Percentiles rank a stretch among this genome's conserved stretches.
Evolutionary conservation across 1,140 invertebrate species (phyloP).

Genomic region (Eufriesea mexicana): DNA sequence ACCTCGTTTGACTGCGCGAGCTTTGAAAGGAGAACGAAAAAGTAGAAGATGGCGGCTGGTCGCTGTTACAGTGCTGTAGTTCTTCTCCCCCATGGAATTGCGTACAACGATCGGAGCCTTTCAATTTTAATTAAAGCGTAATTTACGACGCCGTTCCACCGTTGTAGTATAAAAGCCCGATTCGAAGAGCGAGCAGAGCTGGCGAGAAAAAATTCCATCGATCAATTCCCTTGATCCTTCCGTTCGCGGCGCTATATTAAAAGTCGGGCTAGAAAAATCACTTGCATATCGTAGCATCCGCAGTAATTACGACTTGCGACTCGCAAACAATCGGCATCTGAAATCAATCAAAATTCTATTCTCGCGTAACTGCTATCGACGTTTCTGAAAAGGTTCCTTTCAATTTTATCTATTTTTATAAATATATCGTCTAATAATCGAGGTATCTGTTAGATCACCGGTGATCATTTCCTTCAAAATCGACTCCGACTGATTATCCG

Average conservation of each 20-base stretch:
- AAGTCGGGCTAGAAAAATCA: neutral
- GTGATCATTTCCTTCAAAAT: no score
- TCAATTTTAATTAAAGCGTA: conserved; percentile 41
- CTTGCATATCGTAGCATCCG: no score
- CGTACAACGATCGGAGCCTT: neutral
- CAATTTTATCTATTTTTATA: no score
- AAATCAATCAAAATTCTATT: no score
- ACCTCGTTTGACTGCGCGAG: conserved; percentile 26
- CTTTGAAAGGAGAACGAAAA: conserved; percentile 22
- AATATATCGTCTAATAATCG: no score
- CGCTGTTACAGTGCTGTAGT: neutral
- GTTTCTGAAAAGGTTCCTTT: no score
- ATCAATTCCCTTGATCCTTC: neutral
- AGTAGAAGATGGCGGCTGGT: neutral
- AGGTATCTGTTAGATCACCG: no score
- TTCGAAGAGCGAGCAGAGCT: neutral
- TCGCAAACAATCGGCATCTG: no score
- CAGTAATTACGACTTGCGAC: no score
- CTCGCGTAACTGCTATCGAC: no score
- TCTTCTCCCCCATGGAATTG: neutral
- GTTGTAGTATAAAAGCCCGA: conserved; percentile 26
- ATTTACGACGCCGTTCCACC: conserved; percentile 28
- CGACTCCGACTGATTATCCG: no score
- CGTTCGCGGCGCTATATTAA: neutral
- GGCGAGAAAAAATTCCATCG: neutral